Evolutionary conservation across 2,113 vertebrate species (phyloP), one percentile per base, ranked within the genome.

Genomic region (Lepidothrix coronata): DNA sequence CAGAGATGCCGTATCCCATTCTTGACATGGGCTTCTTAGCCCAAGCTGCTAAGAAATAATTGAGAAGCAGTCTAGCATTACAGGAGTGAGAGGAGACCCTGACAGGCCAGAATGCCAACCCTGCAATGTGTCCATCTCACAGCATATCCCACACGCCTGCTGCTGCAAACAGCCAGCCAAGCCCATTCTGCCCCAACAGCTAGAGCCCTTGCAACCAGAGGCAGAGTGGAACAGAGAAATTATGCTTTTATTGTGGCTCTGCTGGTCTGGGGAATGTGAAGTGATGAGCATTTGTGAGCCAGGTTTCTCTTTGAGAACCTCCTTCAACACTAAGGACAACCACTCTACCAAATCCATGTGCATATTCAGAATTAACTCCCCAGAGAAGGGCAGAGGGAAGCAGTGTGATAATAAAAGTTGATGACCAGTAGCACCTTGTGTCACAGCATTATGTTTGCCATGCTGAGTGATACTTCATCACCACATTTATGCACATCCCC

Each of bases 1-100:
- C 61, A 96, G 84, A 80, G 88, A 96, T 95, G 88, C 96, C 82
- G 2, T 27, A 12, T 82, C 63, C 70, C 88, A 23, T 55, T 89
- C 91, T 28, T 70, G 59, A 90, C 63, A 41, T 2, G 55, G 68
- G 35, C 82, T 92, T 23, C 92, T 86, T 28, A 35, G 41, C 46
- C n/a, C 11, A 54, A 28, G 74, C 83, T 92, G 83, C 88, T 66
- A 18, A 90, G 82, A 85, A 93, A 71, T 83, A 48, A 80, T 0
- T 67, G 82, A 83, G 93, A 86, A 68, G 63, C 7, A 1, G 41
- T 84, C 48, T 93, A 81, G 75, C 12, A 0, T 94, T 96, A 91
- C 90, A 83, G 76, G 71, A 91, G 62, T 2, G 63, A 74, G 41
- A 18, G 63, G 48, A 93, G 68, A 77, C 17, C 30, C 59, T 55